Conservation (phyloP, 1,140 invertebrate species). For the Pseudobourletiella spinata region DNA sequence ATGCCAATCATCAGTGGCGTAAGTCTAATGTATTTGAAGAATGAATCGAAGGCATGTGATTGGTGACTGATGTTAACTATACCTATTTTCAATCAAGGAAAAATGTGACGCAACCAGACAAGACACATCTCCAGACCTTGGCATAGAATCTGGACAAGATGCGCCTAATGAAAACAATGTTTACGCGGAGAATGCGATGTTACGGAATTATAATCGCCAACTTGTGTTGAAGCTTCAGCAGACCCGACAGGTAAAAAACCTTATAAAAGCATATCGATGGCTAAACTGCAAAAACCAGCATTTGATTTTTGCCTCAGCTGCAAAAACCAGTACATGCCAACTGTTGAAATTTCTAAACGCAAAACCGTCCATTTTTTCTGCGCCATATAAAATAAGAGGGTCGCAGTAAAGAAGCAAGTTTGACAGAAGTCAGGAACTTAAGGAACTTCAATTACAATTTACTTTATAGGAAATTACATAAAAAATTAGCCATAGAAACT, state of each 20-base stretch:
- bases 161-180: slow-evolving; percentile 19
- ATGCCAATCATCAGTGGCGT: background rate
- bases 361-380: too few relatives aligned
- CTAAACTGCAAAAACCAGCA: too few relatives aligned
- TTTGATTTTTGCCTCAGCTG: too few relatives aligned
- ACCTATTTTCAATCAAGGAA: background rate
- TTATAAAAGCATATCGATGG: background rate
- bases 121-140: slow-evolving; percentile 27
- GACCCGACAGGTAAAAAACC: slow-evolving; percentile 27
- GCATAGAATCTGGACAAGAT: slow-evolving; percentile 32
- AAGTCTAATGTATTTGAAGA: background rate
- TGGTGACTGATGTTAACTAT: background rate
- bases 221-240: slow-evolving; percentile 26
- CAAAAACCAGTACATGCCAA: too few relatives aligned
- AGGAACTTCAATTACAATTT: background rate
- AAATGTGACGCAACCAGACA: background rate
- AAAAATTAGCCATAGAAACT: too few relatives aligned
- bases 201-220: slow-evolving; percentile 16
- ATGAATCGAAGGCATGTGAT: too few relatives aligned
- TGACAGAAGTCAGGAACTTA: too few relatives aligned
- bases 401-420: too few relatives aligned
- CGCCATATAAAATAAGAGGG: too few relatives aligned
- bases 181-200: slow-evolving; percentile 15
- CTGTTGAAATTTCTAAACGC: background rate
- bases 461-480: background rate